Conservation (phyloP, 1,140 invertebrate species). For the Lordiphosa collinella region DNA sequence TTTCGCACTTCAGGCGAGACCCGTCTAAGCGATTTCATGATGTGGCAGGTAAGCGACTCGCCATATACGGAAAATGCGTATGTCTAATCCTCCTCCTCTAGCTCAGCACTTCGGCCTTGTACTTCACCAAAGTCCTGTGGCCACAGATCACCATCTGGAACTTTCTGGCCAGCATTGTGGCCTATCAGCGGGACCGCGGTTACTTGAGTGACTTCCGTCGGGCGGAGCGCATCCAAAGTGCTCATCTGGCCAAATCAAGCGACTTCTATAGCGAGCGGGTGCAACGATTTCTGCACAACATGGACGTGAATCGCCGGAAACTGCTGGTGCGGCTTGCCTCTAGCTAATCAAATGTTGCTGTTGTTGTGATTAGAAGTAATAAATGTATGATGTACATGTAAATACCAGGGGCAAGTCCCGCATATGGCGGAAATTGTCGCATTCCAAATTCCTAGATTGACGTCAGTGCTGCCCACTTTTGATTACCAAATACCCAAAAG, state of each 20-base stretch:
- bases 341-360: background rate
- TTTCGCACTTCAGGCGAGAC: constrained; percentile 98
- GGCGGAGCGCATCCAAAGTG: constrained; percentile 35
- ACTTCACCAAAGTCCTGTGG: constrained; percentile 93
- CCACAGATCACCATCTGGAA: constrained; percentile 96
- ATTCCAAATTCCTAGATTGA: too few relatives aligned
- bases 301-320: constrained; percentile 54
- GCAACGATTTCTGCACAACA: constrained; percentile 48
- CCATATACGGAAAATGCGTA: background rate
- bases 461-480: too few relatives aligned
- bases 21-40: constrained; percentile 96
- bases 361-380: too few relatives aligned
- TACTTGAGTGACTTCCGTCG: constrained; percentile 33
- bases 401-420: too few relatives aligned
- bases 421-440: too few relatives aligned
- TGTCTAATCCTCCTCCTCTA: constrained; percentile 78
- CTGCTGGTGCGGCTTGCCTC: constrained; percentile 42
- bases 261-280: constrained; percentile 58
- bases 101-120: constrained; percentile 85
- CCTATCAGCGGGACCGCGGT: constrained; percentile 85
- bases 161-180: constrained; percentile 90
- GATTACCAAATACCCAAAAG: too few relatives aligned
- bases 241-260: constrained; percentile 33
- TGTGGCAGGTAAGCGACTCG: constrained; percentile 91
- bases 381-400: too few relatives aligned